Base-by-base conservation (phyloP, 2,113 vertebrate genomes). In the Petroica traversi region DNA sequence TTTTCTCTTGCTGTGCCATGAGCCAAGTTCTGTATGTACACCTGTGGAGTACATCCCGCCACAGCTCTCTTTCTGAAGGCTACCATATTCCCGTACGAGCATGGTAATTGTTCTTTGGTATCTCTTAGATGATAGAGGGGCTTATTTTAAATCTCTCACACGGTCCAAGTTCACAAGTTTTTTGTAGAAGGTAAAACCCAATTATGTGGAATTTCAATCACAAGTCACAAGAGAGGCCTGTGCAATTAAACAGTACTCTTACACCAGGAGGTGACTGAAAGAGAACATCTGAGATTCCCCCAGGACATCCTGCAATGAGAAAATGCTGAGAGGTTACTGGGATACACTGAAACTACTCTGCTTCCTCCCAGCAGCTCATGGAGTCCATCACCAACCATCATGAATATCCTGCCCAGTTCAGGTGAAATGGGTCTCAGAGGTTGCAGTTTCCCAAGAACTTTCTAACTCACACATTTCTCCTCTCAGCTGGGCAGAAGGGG, bases 201-300 rank as follows among this genome's bases (percentile, higher is more conserved):
- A 40, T 84, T 84, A 89, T 14, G 33, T 41, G 36, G 58, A 67
- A 89, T 59, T 86, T 89, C 89, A 92, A 34, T 55, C 83, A 64
- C 49, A 73, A 94, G 58, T 73, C 67, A 90, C 79, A 71, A 22
- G 66, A 89, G 68, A 40, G 83, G 71, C 48, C 76, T 22, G 26
- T 58, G 61, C 73, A 86, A 77, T 81, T 75, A 52, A 93, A 78
- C 19, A 43, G 28, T 34, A 22, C 28, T 86, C 75, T 46, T 74
- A n/a, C 22, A 91, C 68, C 72, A 92, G 59, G 61, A 82, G 71
- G 29, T 38, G 63, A 86, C 45, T 34, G 62, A 68, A 72, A 75
- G 36, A 45, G 59, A 54, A 31, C 3, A 2, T 2, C 49, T 0
- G 6, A 80, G 58, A 45, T 76, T 75, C n/a, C 23, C n/a, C 16